Base-by-base conservation (phyloP, 2,888 invertebrate species). In the Trachelus troglodyta region DNA sequence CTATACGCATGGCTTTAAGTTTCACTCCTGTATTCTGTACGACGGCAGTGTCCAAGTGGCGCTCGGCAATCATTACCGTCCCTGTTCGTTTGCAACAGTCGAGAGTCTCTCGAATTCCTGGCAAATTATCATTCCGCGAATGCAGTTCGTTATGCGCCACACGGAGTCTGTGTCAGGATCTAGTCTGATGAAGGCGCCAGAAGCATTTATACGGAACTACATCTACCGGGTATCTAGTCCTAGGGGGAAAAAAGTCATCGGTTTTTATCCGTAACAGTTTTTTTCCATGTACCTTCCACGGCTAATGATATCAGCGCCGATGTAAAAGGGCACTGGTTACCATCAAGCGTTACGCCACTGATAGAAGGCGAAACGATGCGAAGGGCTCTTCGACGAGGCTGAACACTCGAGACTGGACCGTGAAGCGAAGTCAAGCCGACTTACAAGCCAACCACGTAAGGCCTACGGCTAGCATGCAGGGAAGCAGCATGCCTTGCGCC, bases 401-500 rank as follows among this genome's bases (percentile, higher is more conserved):
- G 31, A 71, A 34, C 71, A 71, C 71, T 71, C 71, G 71, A 71
- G 71, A 33, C 71, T 34, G 33, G 71, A 34, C 31, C 33, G 71
- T 71, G 71, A 71, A 71, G 71, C 71, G 71, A 71, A 71, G 71
- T 71, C 71, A 34, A 71, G 71, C 71, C 71, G 71, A 74, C 69
- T 34, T 74, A 35, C 74, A 73, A 37, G 74, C 56, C 69, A 71
- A 79, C 75, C 76, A 78, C 76, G 76, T 79, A 85, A 89, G 85
- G 89, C 89, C 88, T 88, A 89, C 89, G 89, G 89, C 88, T 86
- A 87, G 87, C 88, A 88, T 88, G 86, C 85, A 86, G 87, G 85
- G 85, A 88, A 89, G 86, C 87, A 87, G 89, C 88, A 89, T 89
- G 85, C 87, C 75, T 69, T 69, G 74, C 69, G 37, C 33, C 40